Percentiles rank a stretch among this genome's conserved stretches.
These are phyloP conservation scores for Microplitis mediator DNA, from an alignment of 1,140 invertebrate genomes.

Conservation along the genomic window DNA sequence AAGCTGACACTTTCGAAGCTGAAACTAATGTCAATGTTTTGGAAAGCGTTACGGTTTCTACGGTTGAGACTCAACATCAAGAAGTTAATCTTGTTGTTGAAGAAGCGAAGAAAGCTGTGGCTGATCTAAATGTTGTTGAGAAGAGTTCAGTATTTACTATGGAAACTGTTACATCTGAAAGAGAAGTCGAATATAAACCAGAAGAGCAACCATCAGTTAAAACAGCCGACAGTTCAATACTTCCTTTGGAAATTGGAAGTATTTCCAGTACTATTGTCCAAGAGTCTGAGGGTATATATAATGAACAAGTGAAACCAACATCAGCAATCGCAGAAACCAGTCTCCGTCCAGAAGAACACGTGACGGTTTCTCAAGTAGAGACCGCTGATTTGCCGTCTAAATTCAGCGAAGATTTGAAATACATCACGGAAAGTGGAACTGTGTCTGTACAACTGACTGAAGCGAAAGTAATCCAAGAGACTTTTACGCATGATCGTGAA, in stretches of 20 bases:
- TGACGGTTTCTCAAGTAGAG: slow-evolving; percentile 64
- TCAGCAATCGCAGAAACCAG: slow-evolving; percentile 60
- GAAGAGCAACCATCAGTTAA: slow-evolving; percentile 58
- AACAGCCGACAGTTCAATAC: slow-evolving; percentile 60
- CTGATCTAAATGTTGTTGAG: slow-evolving; percentile 65
- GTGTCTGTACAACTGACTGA: slow-evolving; percentile 62
- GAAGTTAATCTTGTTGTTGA: slow-evolving; percentile 63
- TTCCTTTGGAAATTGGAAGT: slow-evolving; percentile 64
- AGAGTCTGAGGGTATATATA: slow-evolving; percentile 66
- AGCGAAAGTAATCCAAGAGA: slow-evolving; percentile 66
- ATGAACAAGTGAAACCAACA: slow-evolving; percentile 53
- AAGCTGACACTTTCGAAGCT: slow-evolving; percentile 62
- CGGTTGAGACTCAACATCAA: slow-evolving; percentile 66
- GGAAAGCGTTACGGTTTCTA: slow-evolving; percentile 67
- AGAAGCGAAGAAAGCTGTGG: slow-evolving; percentile 59
- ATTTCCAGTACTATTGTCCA: slow-evolving; percentile 62
- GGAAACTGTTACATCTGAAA: slow-evolving; percentile 67
- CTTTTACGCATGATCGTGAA: slow-evolving; percentile 64
- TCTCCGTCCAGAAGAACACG: slow-evolving; percentile 63
- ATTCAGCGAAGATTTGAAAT: slow-evolving; percentile 63
- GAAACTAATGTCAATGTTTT: slow-evolving; percentile 64
- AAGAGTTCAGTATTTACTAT: slow-evolving; percentile 66
- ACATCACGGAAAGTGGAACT: slow-evolving; percentile 62
- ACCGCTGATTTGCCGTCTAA: slow-evolving; percentile 63
- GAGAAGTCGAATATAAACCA: slow-evolving; percentile 62